Percentiles rank a stretch among this genome's conserved stretches.
phyloP scores from a whole-genome alignment of 2,888 invertebrate species.

The Agrotis exclamationis region DNA sequence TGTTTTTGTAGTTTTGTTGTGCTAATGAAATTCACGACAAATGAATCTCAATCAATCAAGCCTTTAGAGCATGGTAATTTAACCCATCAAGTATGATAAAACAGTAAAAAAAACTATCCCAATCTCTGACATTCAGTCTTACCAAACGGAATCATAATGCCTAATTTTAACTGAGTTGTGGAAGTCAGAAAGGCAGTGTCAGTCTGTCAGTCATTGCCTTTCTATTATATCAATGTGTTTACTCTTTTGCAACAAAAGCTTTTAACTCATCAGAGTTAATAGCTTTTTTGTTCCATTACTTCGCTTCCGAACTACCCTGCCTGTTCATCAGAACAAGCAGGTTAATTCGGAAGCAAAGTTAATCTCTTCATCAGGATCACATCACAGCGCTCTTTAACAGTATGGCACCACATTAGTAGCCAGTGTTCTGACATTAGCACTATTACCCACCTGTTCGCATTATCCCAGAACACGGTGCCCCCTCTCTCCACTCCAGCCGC shows the following conservation, averaged over 20 bases:
- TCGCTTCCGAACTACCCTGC: no score
- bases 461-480: slow-evolving; percentile 13
- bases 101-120: neutral
- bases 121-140: no score
- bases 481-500: neutral
- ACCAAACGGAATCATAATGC: no score
- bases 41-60: neutral
- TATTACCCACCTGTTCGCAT: slow-evolving; percentile 47
- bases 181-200: no score
- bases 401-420: slow-evolving; percentile 28
- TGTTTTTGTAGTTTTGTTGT: slow-evolving; percentile 3
- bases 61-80: neutral
- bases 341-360: neutral
- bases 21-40: neutral
- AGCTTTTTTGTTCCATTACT: no score
- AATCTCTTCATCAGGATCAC: slow-evolving; percentile 17
- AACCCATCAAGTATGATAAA: neutral
- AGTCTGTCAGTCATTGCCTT: no score
- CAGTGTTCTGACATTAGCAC: slow-evolving; percentile 40
- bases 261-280: no score
- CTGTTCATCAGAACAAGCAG: no score
- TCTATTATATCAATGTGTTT: no score
- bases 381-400: slow-evolving; percentile 16
- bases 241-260: no score
- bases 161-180: no score